Conservation (phyloP, 2,888 invertebrate genomes). For the Shargacucullia verbasci region DNA sequence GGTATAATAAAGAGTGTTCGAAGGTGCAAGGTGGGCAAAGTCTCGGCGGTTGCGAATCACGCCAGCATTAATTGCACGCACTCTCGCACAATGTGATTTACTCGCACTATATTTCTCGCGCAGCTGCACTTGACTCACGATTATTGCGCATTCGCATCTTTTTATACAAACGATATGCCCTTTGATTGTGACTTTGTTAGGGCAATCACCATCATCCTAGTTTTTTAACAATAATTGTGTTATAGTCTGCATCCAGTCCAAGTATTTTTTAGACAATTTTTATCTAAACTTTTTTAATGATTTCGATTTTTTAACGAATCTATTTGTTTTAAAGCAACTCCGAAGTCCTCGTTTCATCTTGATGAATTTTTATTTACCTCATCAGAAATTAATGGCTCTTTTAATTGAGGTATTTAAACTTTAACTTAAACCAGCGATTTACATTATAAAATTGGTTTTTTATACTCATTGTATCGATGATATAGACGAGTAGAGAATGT, state of each 20-base stretch:
- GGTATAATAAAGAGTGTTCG: conserved; percentile 34
- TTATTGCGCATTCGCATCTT: conserved; percentile 62
- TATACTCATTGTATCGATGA: conserved; percentile 34
- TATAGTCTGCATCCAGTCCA: too few species aligned
- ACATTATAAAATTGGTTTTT: conserved; percentile 35
- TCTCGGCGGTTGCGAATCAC: conserved; percentile 64
- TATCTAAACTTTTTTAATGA: too few species aligned
- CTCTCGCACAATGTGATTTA: conserved; percentile 78
- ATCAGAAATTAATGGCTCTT: conserved; percentile 16
- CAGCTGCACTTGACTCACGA: conserved; percentile 85
- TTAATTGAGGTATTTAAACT: conserved; percentile 35
- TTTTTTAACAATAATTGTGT: not conserved
- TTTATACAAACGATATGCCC: conserved; percentile 39
- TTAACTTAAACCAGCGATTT: conserved; percentile 26
- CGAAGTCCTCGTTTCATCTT: conserved; percentile 19
- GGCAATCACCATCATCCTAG: conserved; percentile 17
- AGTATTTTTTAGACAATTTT: too few species aligned
- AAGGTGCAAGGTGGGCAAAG: conserved; percentile 56
- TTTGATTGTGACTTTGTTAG: conserved; percentile 32
- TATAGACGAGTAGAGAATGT: conserved; percentile 24
- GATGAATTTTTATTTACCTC: conserved; percentile 33
- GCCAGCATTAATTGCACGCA: conserved; percentile 77
- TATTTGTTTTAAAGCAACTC: conserved; percentile 24
- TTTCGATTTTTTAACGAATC: conserved; percentile 3
- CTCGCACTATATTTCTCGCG: conserved; percentile 71